phyloP scores from a whole-genome alignment of 2,797 vertebrate species.

The Mareca penelope region DNA sequence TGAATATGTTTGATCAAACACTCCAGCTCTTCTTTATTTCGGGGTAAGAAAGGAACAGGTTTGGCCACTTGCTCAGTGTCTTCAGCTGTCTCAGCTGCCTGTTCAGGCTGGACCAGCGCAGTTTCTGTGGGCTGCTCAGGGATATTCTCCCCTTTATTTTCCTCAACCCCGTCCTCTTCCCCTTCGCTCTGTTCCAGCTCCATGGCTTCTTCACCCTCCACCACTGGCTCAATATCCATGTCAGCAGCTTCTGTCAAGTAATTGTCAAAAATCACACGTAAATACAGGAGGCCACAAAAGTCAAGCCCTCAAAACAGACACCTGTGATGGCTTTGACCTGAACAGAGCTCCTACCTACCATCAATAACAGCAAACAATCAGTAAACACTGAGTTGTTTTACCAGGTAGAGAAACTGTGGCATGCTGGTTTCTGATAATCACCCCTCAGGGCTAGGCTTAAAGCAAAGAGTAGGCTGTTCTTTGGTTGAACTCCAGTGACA shows the following conservation, averaged over 20 bases:
- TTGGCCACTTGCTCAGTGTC: constrained; percentile 5
- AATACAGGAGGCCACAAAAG: not conserved
- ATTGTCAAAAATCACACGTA: not conserved
- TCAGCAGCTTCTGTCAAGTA: constrained; percentile 49
- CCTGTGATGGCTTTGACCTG: not conserved
- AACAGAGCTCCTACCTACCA: not conserved
- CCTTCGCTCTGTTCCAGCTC: constrained; percentile 77
- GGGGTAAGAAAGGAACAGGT: constrained; percentile 82
- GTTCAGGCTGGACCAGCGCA: not conserved
- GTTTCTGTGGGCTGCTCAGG: not conserved
- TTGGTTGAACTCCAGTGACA: rapidly evolving
- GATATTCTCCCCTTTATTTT: not conserved
- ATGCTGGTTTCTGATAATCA: not conserved
- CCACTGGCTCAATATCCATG: constrained; percentile 52
- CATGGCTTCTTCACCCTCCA: constrained; percentile 73
- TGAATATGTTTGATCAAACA: constrained; percentile 86
- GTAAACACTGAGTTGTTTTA: not conserved
- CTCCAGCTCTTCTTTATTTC: constrained; percentile 86
- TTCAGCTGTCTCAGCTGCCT: not conserved
- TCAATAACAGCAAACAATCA: not conserved
- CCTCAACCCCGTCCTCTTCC: constrained; percentile 24
- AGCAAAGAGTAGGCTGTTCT: not conserved
- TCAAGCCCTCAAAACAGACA: not conserved
- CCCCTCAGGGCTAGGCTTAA: not conserved
- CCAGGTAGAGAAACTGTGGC: not conserved